phyloP scores from a whole-genome alignment of 2,888 invertebrate species.

The Gandaritis pyraliata region DNA sequence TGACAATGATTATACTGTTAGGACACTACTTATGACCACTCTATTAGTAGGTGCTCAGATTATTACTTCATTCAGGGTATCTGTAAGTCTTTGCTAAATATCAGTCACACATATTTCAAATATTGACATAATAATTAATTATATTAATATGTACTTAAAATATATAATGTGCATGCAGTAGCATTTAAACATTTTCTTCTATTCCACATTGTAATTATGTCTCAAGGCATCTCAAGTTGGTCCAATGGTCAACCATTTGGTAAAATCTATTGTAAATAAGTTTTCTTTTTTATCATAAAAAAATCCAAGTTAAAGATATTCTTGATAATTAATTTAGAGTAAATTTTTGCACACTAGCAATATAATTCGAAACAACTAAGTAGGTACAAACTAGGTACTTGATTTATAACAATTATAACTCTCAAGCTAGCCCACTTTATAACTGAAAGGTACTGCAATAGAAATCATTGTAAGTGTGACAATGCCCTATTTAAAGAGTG shows the following conservation, averaged over 20 bases:
- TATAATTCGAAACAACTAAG: not conserved
- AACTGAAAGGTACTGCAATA: constrained; percentile 3
- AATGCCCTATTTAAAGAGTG: constrained; percentile 6
- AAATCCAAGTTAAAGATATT: constrained; percentile 17
- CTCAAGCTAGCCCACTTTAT: constrained; percentile 6
- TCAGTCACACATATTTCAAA: constrained; percentile 25
- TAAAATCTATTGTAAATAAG: constrained; percentile 48
- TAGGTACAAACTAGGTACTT: not conserved
- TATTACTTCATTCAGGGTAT: constrained; percentile 32
- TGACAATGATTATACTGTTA: constrained; percentile 21
- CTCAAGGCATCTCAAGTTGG: constrained; percentile 2
- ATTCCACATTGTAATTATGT: constrained; percentile 9
- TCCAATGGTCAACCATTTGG: constrained; percentile 32
- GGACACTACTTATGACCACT: constrained; percentile 12
- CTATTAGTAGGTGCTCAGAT: constrained; percentile 24
- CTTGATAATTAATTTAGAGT: constrained; percentile 9
- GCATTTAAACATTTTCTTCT: constrained; percentile 9
- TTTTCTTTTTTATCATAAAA: constrained; percentile 27
- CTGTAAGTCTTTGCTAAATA: constrained; percentile 28
- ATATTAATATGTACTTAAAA: constrained; percentile 26
- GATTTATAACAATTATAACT: not conserved
- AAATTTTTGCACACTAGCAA: constrained; percentile 6
- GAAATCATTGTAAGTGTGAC: constrained; percentile 9
- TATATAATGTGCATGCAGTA: constrained; percentile 25
- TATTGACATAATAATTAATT: constrained; percentile 29